Base-by-base conservation (phyloP, 2,888 invertebrate genomes). In the Ceriagrion tenellum region DNA sequence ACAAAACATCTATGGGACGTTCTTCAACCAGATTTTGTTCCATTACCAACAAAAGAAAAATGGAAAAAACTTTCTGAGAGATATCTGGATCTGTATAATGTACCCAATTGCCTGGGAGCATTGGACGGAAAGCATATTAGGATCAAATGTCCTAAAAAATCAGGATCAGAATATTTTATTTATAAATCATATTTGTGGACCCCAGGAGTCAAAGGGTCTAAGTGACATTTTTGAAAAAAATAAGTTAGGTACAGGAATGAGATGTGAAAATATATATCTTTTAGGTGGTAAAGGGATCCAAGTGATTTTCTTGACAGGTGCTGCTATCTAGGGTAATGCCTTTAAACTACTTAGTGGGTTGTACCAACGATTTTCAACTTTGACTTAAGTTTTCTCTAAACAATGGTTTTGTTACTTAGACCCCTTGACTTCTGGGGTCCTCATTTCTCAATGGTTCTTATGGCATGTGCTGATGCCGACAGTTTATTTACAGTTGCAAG, bases 381-480 rank as follows among this genome's bases (percentile, higher is more conserved):
- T n/a, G n/a, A n/a, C n/a, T n/a, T n/a, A n/a, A n/a, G n/a, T n/a
- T n/a, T n/a, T n/a, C n/a, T n/a, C n/a, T n/a, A n/a, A n/a, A n/a
- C n/a, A n/a, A n/a, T n/a, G n/a, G n/a, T n/a, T n/a, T n/a, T n/a
- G n/a, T n/a, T n/a, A n/a, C n/a, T n/a, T n/a, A n/a, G n/a, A n/a
- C n/a, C n/a, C n/a, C n/a, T n/a, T n/a, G n/a, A n/a, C n/a, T n/a
- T n/a, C n/a, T n/a, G n/a, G n/a, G n/a, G n/a, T n/a, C n/a, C n/a
- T n/a, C n/a, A n/a, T n/a, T 47, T 47, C 47, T 47, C 47, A 47
- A 47, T 47, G 47, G 47, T 88, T 88, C 88, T 88, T 47, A 88
- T 88, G 88, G 88, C 88, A 16, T 88, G 88, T 88, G 88, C 88
- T 40, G 88, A 88, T 88, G 88, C 88, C 88, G 88, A 88, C 40